Conservation (phyloP, 2,113 vertebrate species). For the Crotalus tigris region DNA sequence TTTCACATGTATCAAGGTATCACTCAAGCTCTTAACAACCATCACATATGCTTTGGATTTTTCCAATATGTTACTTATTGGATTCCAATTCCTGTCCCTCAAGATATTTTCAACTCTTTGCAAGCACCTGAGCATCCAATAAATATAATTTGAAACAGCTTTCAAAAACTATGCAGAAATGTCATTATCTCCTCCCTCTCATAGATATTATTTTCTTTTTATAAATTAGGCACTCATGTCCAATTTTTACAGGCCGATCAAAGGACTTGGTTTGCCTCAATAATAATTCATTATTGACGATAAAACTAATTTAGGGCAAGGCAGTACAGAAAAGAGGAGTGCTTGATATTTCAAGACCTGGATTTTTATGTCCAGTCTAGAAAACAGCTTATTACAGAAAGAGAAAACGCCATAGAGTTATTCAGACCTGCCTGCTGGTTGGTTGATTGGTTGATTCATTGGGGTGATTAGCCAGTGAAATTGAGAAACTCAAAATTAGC, state of each 20-base stretch:
- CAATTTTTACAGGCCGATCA: neutral
- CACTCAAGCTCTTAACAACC: neutral
- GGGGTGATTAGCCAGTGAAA: neutral
- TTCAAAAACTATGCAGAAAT: neutral
- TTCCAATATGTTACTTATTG: neutral
- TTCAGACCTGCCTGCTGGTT: neutral
- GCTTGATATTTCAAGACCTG: neutral
- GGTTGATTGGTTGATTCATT: neutral
- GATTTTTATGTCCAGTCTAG: neutral
- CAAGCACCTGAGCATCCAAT: neutral
- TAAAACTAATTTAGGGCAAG: neutral
- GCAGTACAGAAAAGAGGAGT: neutral
- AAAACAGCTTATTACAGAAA: neutral
- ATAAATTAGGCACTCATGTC: neutral
- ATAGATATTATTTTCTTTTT: neutral
- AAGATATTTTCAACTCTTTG: neutral
- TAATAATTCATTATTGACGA: constrained; percentile 10
- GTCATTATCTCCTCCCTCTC: neutral
- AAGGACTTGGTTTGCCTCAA: neutral
- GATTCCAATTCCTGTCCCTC: neutral
- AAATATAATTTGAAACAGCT: neutral
- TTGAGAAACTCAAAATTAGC: neutral
- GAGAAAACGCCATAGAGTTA: accelerated
- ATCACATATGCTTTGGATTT: neutral
- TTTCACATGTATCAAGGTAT: neutral